These are phyloP conservation scores for Pungitius pungitius DNA, from an alignment of 2,113 vertebrate genomes.

Conservation along the genomic window DNA sequence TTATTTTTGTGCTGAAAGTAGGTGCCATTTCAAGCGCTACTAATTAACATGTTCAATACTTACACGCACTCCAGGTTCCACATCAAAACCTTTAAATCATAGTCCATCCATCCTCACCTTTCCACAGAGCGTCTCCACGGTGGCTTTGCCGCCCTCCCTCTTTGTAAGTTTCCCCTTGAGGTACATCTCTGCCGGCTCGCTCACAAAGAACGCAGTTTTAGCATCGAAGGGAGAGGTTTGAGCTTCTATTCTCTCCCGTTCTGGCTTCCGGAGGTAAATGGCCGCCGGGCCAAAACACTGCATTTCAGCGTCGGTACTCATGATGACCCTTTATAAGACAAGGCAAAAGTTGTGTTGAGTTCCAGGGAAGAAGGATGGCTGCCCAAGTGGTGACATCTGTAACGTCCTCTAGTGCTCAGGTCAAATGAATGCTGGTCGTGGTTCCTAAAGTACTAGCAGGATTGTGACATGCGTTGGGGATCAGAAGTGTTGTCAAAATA, in stretches of 20 bases:
- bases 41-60: neutral
- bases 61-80: neutral
- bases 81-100: neutral
- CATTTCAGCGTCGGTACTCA: slow-evolving; percentile 84
- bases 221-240: slow-evolving; percentile 89
- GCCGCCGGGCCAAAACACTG: slow-evolving; percentile 86
- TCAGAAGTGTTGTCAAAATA: neutral
- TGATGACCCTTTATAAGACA: neutral
- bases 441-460: neutral
- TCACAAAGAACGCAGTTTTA: slow-evolving; percentile 85
- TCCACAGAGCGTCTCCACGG: slow-evolving; percentile 81
- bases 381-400: neutral
- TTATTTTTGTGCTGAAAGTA: too few species aligned
- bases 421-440: neutral
- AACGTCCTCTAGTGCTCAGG: neutral
- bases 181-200: slow-evolving; percentile 83
- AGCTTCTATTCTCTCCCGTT: slow-evolving; percentile 86
- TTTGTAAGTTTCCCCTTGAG: slow-evolving; percentile 84
- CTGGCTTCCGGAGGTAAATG: slow-evolving; percentile 87
- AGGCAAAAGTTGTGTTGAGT: neutral
- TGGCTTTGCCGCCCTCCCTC: slow-evolving; percentile 86
- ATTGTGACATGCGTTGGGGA: neutral
- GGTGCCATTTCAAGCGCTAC: too few species aligned
- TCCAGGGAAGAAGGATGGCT: neutral
- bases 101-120: slow-evolving; percentile 73